phyloP scores from a whole-genome alignment of 2,113 vertebrate species.

The Charadrius vociferus region DNA sequence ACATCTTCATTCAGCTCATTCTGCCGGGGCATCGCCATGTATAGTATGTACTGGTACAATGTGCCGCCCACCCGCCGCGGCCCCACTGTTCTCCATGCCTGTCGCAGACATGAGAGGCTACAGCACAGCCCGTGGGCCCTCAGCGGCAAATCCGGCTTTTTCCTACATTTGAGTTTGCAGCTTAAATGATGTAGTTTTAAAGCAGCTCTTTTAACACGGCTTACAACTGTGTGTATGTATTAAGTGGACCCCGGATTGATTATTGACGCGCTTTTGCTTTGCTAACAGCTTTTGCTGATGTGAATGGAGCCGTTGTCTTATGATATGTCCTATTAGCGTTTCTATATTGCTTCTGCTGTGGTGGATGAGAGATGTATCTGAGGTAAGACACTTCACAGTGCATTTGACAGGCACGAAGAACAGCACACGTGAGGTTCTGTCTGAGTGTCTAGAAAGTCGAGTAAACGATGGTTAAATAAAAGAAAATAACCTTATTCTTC shows the following conservation, averaged over 20 bases:
- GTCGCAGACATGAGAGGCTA: background rate
- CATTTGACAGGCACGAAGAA: background rate
- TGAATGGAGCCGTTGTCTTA: background rate
- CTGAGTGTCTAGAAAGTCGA: background rate
- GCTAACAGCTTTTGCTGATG: background rate
- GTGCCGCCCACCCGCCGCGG: background rate
- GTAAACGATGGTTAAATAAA: background rate
- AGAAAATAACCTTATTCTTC: background rate
- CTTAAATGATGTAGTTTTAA: background rate
- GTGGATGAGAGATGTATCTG: background rate
- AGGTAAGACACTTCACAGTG: background rate
- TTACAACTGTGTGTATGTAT: background rate
- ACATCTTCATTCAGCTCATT: background rate
- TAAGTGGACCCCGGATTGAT: background rate
- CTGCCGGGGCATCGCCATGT: background rate
- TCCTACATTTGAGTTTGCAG: background rate
- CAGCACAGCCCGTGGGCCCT: rapidly evolving
- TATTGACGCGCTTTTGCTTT: background rate
- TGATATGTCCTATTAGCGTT: background rate
- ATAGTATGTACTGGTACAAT: rapidly evolving
- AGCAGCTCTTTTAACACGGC: background rate
- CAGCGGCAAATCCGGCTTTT: background rate
- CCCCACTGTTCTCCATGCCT: rapidly evolving
- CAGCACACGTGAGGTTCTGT: background rate
- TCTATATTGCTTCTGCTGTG: background rate